Percentiles rank a stretch among this genome's conserved stretches.
phyloP scores from a whole-genome alignment of 2,113 vertebrate species.

The Eidolon helvum region DNA sequence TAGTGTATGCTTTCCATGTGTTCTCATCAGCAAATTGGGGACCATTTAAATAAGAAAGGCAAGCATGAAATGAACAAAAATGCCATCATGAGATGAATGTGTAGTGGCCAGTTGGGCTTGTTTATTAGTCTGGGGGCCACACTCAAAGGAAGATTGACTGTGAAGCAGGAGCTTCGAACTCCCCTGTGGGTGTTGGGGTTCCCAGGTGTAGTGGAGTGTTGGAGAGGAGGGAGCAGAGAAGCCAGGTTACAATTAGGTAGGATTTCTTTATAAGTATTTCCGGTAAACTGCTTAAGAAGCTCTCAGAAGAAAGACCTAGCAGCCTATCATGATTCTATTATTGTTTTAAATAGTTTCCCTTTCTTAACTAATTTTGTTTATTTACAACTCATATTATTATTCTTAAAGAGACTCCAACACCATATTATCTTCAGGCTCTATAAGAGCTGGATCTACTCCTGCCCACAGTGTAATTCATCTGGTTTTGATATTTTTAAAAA shows the following conservation, averaged over 20 bases:
- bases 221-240: fast-evolving
- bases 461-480: not conserved
- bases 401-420: not conserved
- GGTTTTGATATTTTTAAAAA: not conserved
- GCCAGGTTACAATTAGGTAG: not conserved
- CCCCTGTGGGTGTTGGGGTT: not conserved
- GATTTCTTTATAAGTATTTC: not conserved
- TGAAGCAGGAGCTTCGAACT: not conserved
- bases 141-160: not conserved
- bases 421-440: not conserved
- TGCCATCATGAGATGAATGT: not conserved
- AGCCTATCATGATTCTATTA: not conserved
- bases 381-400: not conserved
- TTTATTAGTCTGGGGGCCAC: not conserved
- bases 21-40: not conserved
- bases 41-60: not conserved
- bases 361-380: not conserved
- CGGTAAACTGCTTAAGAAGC: not conserved
- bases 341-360: not conserved
- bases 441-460: not conserved
- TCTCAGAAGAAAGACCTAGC: not conserved
- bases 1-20: not conserved
- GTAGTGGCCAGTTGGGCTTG: not conserved
- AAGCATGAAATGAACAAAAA: not conserved
- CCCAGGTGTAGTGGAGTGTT: not conserved